These are phyloP conservation scores for Micrasema longulum DNA, from an alignment of 1,140 invertebrate species.

Conservation along the genomic window DNA sequence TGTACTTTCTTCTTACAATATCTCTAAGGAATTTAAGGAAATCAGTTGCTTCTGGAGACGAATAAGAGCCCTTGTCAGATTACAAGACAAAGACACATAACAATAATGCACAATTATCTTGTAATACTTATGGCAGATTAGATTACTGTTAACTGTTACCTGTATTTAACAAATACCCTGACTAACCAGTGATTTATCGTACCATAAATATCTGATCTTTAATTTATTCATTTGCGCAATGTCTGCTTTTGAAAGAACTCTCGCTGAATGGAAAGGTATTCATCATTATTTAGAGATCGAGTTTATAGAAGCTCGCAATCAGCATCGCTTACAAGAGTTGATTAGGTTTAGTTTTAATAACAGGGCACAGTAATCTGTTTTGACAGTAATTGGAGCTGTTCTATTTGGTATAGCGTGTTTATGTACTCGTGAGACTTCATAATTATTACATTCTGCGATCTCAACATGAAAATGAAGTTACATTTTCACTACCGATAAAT, in stretches of 20 bases:
- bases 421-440: neutral
- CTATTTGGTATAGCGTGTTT: conserved; percentile 26
- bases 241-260: conserved; percentile 11
- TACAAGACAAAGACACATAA: neutral
- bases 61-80: neutral
- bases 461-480: neutral
- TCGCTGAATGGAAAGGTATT: conserved; percentile 11
- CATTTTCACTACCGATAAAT: too few relatives aligned
- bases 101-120: neutral
- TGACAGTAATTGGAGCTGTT: conserved; percentile 34
- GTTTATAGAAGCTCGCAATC: conserved; percentile 22
- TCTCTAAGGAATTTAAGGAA: too few relatives aligned
- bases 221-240: conserved; percentile 26
- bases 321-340: conserved; percentile 25
- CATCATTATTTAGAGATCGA: conserved; percentile 24
- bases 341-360: conserved; percentile 34
- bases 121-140: neutral
- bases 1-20: neutral
- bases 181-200: conserved; percentile 21
- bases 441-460: conserved; percentile 20
- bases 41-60: too few relatives aligned
- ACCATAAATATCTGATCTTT: conserved; percentile 17
- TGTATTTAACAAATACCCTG: neutral
- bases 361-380: conserved; percentile 24
- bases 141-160: neutral